Conservation (phyloP, 1,140 invertebrate species). For the Gryon sp. region DNA sequence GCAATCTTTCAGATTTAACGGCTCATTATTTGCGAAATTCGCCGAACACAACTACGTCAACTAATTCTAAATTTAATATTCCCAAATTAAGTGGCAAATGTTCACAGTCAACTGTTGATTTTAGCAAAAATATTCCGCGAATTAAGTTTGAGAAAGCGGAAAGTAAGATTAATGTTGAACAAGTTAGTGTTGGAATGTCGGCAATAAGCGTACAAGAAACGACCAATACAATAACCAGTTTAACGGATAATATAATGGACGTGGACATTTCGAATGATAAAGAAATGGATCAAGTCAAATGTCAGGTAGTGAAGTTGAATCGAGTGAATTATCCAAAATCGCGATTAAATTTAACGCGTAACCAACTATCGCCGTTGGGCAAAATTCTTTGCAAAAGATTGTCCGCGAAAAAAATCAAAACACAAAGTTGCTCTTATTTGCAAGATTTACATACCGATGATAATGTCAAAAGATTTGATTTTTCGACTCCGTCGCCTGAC, state of each 20-base stretch:
- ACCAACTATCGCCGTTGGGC: slow-evolving; percentile 77
- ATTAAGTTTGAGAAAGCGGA: neutral
- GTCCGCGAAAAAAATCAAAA: slow-evolving; percentile 64
- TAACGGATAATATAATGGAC: neutral
- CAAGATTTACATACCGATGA: slow-evolving; percentile 35
- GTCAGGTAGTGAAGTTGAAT: too few relatives aligned
- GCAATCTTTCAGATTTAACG: slow-evolving; percentile 71
- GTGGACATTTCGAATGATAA: too few relatives aligned
- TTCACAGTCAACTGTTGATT: neutral
- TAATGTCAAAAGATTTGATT: slow-evolving; percentile 78
- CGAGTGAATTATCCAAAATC: slow-evolving; percentile 11
- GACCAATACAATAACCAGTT: neutral
- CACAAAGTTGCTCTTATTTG: slow-evolving; percentile 40
- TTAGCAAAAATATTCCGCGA: neutral
- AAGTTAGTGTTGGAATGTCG: neutral
- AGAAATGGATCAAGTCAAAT: too few relatives aligned
- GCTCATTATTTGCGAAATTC: slow-evolving; percentile 72
- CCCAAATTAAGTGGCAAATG: slow-evolving; percentile 36
- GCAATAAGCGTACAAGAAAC: slow-evolving; percentile 2
- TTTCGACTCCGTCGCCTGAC: slow-evolving; percentile 83
- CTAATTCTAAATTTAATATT: slow-evolving; percentile 38
- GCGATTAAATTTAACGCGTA: slow-evolving; percentile 15
- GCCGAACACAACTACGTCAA: neutral
- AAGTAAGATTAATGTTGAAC: slow-evolving; percentile 1
- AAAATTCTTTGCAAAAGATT: slow-evolving; percentile 78